Evolutionary conservation across 2,888 invertebrate species (phyloP).

Genomic region (Xestia c-nigrum): DNA sequence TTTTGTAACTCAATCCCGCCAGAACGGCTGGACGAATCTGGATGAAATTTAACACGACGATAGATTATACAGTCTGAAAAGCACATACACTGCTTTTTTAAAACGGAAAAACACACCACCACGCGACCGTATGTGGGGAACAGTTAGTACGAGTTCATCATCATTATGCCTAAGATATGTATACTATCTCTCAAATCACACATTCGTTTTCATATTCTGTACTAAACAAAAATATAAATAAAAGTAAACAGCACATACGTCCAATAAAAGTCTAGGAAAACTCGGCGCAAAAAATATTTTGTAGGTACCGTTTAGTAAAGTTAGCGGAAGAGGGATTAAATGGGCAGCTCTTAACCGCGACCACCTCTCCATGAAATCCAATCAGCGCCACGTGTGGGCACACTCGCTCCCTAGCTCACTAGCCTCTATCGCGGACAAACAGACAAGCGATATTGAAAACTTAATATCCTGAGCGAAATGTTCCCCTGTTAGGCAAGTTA

Average conservation of each 20-base stretch:
- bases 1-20: neutral
- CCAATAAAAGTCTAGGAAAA: constrained; percentile 6
- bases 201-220: neutral
- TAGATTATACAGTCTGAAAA: no score
- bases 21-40: neutral
- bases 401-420: neutral
- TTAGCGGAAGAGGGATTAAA: constrained; percentile 26
- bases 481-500: constrained; percentile 60
- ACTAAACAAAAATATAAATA: neutral
- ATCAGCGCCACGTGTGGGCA: constrained; percentile 36
- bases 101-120: neutral
- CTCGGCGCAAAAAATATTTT: constrained; percentile 14
- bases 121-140: neutral
- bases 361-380: constrained; percentile 42
- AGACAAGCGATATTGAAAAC: constrained; percentile 71
- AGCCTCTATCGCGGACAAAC: constrained; percentile 32
- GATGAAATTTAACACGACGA: neutral
- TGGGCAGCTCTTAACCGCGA: constrained; percentile 21
- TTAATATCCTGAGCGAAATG: constrained; percentile 72
- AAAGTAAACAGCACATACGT: neutral
- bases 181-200: neutral
- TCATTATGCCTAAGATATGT: neutral
- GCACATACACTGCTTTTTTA: neutral
- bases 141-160: neutral
- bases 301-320: neutral